A percentile compares a stretch with the other conserved stretches of the same genome.
Evolutionary conservation across 2,113 vertebrate species (phyloP).

Genomic region (Syngnathus scovelli): DNA sequence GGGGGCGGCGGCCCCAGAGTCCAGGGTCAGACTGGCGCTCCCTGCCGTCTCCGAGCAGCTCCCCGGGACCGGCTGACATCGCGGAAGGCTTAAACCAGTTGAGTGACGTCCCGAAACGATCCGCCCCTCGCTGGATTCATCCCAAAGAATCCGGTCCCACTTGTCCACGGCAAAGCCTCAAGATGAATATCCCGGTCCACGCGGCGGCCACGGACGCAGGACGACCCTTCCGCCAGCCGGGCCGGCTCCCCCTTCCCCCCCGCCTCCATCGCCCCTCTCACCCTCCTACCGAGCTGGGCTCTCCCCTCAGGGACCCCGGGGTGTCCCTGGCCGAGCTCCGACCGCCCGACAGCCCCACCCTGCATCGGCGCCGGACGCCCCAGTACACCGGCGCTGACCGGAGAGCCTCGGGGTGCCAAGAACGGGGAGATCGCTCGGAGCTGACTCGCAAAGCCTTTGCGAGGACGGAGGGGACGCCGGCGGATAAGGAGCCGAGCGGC

Average conservation of each 20-base stretch:
- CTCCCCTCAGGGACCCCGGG: slow-evolving; percentile 68
- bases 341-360: slow-evolving; percentile 61
- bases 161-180: slow-evolving; percentile 48
- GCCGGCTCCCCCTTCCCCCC: slow-evolving; percentile 41
- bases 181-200: slow-evolving; percentile 74
- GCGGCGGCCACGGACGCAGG: slow-evolving; percentile 40
- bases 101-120: slow-evolving; percentile 57
- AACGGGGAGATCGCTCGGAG: slow-evolving; percentile 51
- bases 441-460: slow-evolving; percentile 55
- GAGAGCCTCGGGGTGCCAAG: slow-evolving; percentile 28
- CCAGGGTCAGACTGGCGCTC: too few relatives aligned
- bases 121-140: slow-evolving; percentile 31
- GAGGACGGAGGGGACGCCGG: slow-evolving; percentile 54
- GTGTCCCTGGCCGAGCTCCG: slow-evolving; percentile 50
- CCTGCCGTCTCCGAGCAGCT: too few relatives aligned
- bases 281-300: slow-evolving; percentile 59
- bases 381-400: slow-evolving; percentile 59
- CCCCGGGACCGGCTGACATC: slow-evolving; percentile 32
- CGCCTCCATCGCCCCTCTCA: slow-evolving; percentile 48
- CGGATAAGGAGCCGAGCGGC: not conserved
- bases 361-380: slow-evolving; percentile 62
- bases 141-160: slow-evolving; percentile 15
- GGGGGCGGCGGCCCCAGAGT: not conserved
- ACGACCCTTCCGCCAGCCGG: slow-evolving; percentile 19
- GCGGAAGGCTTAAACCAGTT: slow-evolving; percentile 68